Base-by-base conservation (phyloP, 2,888 invertebrate species). In the Dryomyza anilis region DNA sequence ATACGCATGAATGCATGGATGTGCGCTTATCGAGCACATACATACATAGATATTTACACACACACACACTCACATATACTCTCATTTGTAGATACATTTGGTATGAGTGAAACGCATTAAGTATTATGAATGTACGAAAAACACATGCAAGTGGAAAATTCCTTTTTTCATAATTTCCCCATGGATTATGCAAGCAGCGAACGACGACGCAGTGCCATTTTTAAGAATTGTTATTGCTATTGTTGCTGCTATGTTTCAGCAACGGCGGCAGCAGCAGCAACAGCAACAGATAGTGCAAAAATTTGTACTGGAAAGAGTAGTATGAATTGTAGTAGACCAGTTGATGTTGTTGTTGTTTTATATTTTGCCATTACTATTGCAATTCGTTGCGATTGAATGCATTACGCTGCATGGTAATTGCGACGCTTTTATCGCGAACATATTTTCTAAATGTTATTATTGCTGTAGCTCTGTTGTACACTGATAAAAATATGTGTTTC, bases 361-460 rank as follows among this genome's bases (percentile, higher is more conserved):
- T 52, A 19, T 59, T 21, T 63, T 56, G 36, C 25, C 45, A 53
- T 46, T 69, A 21, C 33, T 45, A n/a, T 62, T 46, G 33, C 43
- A 27, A 30, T 50, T 55, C 63, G 63, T 25, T 48, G 55, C 66
- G 64, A 46, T n/a, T 46, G 6, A 46, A 46, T 46, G 46, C 33
- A 33, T 33, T 33, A 33, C 12, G 33, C 19, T 46, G 19, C 46
- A 21, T 23, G 46, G 46, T 46, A 46, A 46, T 46, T 46, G 16
- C 21, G 12, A 19, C 16, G 46, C 46, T 46, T 46, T 46, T 19
- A 23, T 46, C 46, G 46, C 46, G 21, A 21, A 16, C 21, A 46
- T 23, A 19, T 21, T 10, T 21, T 46, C 6, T 46, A 10, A 23
- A 19, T 46, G 2, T 46, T 46, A 6, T 46, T 23, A 21, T 21